Conservation (phyloP, 2,797 vertebrate genomes). For the Sciaenops ocellatus region DNA sequence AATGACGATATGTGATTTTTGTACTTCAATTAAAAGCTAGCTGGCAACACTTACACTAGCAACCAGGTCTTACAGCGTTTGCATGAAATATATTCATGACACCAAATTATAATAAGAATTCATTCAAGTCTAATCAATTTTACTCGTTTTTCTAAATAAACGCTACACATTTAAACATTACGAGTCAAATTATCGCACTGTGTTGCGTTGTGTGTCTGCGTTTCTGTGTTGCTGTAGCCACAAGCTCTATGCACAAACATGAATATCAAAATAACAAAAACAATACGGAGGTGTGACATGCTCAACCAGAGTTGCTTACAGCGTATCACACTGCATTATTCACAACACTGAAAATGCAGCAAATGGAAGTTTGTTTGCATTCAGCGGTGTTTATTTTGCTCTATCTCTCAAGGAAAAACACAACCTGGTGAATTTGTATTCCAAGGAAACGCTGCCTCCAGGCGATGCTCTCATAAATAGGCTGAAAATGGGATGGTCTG, state of each 20-base stretch:
- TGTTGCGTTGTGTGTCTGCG: slow-evolving; percentile 4
- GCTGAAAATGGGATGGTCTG: slow-evolving; percentile 32
- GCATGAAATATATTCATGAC: too few relatives aligned
- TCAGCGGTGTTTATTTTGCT: slow-evolving; percentile 46
- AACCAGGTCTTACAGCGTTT: not conserved
- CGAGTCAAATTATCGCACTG: not conserved
- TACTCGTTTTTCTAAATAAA: not conserved
- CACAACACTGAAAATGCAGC: slow-evolving; percentile 22
- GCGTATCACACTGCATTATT: slow-evolving; percentile 48
- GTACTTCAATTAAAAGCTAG: not conserved
- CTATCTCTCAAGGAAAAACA: slow-evolving; percentile 49
- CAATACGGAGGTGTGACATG: slow-evolving; percentile 1
- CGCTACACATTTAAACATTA: not conserved
- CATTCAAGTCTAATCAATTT: not conserved
- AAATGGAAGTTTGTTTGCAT: slow-evolving; percentile 48
- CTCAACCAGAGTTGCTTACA: slow-evolving; percentile 18
- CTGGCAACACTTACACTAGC: not conserved
- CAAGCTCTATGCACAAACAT: not conserved
- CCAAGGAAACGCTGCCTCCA: slow-evolving; percentile 43
- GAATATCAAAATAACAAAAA: not conserved
- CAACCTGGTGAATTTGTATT: slow-evolving; percentile 40
- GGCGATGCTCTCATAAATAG: slow-evolving; percentile 64
- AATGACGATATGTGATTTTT: not conserved
- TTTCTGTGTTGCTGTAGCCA: not conserved
- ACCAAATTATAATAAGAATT: not conserved